Evolutionary conservation across 2,888 invertebrate genomes (phyloP).

Genomic region (Didymodactylos carnosus): DNA sequence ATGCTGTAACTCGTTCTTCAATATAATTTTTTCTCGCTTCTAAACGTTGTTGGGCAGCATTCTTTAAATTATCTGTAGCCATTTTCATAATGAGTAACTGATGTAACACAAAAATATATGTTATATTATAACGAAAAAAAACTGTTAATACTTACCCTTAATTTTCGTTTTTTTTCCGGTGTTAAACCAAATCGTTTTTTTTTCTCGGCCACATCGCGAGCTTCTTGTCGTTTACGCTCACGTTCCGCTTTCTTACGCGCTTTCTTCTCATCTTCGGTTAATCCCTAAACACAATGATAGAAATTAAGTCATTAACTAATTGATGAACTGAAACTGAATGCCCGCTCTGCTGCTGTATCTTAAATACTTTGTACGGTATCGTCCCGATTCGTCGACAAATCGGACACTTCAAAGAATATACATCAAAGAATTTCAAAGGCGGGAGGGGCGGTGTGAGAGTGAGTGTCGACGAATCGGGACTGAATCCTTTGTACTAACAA

Average conservation of each 20-base stretch:
- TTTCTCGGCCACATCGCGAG: conserved; percentile 15
- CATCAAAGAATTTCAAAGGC: no score
- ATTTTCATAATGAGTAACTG: conserved; percentile 79
- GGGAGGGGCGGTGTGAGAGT: no score
- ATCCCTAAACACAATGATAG: not conserved
- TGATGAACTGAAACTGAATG: not conserved
- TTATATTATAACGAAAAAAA: not conserved
- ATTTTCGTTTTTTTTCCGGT: conserved; percentile 14
- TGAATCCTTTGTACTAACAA: no score
- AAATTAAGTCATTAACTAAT: no score
- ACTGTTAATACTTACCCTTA: conserved; percentile 45
- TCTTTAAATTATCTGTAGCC: conserved; percentile 97
- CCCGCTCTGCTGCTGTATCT: no score
- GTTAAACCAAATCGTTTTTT: conserved; percentile 15
- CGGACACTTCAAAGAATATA: no score
- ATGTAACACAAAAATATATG: not conserved
- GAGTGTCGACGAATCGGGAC: no score
- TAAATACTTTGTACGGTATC: no score
- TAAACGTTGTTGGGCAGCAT: conserved; percentile 94
- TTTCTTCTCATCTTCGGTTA: conserved; percentile 14
- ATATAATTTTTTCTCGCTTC: conserved; percentile 47
- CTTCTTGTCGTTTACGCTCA: conserved; percentile 15
- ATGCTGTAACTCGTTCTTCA: conserved; percentile 24
- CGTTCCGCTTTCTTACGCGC: conserved; percentile 13
- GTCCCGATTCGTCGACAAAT: no score